Conservation (phyloP, 2,888 invertebrate genomes). For the Acronicta aceris region DNA sequence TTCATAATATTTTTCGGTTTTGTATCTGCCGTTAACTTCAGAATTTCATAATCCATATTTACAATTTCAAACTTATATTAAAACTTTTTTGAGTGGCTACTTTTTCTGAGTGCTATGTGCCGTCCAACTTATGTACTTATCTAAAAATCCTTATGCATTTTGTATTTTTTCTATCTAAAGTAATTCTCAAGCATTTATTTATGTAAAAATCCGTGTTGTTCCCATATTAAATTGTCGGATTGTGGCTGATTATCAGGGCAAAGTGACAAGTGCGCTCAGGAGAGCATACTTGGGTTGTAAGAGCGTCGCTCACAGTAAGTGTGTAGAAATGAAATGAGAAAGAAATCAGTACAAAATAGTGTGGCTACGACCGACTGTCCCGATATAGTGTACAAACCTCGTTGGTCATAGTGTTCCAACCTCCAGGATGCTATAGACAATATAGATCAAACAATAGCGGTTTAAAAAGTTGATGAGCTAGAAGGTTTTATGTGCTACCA, state of each 20-base stretch:
- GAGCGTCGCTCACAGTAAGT: slow-evolving; percentile 89
- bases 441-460: slow-evolving; percentile 51
- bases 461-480: slow-evolving; percentile 51
- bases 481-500: slow-evolving; percentile 51
- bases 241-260: slow-evolving; percentile 82
- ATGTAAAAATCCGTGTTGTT: slow-evolving; percentile 19
- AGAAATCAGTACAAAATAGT: slow-evolving; percentile 55
- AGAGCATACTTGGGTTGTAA: slow-evolving; percentile 89
- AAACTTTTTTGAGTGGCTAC: slow-evolving; percentile 30
- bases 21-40: neutral
- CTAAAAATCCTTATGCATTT: slow-evolving; percentile 25
- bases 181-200: slow-evolving; percentile 44
- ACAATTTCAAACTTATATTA: slow-evolving; percentile 5
- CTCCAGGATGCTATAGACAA: slow-evolving; percentile 59
- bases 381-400: slow-evolving; percentile 52
- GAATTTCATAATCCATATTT: slow-evolving; percentile 32
- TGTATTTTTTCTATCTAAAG: slow-evolving; percentile 29
- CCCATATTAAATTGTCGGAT: slow-evolving; percentile 57
- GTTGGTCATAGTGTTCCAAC: slow-evolving; percentile 50
- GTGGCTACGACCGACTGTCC: slow-evolving; percentile 55
- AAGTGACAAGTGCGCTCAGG: slow-evolving; percentile 87
- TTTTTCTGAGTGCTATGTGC: slow-evolving; percentile 23
- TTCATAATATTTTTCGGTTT: slow-evolving; percentile 20
- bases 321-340: slow-evolving; percentile 69
- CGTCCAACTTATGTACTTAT: slow-evolving; percentile 17